Evolutionary conservation across 1,140 invertebrate genomes (phyloP).

Genomic region (Solenopsis fugax): DNA sequence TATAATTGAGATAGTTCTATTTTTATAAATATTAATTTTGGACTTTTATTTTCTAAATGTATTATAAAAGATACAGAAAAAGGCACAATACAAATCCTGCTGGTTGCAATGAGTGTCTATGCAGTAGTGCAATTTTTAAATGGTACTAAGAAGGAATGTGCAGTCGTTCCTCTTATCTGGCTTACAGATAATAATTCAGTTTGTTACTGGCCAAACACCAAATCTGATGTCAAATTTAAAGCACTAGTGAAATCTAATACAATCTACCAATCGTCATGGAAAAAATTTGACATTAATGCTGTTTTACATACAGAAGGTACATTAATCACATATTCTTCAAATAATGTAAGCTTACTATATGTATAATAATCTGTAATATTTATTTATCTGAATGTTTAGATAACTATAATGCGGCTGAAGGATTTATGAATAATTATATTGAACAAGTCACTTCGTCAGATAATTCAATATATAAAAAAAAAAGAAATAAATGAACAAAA

Average conservation of each 20-base stretch:
- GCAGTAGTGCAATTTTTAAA: not conserved
- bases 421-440: not conserved
- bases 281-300: too few species aligned
- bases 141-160: not conserved
- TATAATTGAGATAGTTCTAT: too few species aligned
- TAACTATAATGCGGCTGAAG: not conserved
- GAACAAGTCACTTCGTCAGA: not conserved
- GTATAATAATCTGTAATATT: not conserved
- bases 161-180: not conserved
- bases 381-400: constrained; percentile 4
- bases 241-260: not conserved
- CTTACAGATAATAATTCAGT: not conserved
- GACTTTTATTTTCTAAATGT: not conserved
- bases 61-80: not conserved
- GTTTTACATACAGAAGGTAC: too few species aligned
- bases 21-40: not conserved
- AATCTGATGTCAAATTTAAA: not conserved
- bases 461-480: not conserved
- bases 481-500: not conserved
- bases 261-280: not conserved
- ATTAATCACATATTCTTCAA: not conserved
- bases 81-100: not conserved
- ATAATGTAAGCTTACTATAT: not conserved
- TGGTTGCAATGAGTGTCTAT: not conserved
- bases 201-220: not conserved